Evolutionary conservation across 2,797 vertebrate species (phyloP).

Genomic region (Buceros bicornis): DNA sequence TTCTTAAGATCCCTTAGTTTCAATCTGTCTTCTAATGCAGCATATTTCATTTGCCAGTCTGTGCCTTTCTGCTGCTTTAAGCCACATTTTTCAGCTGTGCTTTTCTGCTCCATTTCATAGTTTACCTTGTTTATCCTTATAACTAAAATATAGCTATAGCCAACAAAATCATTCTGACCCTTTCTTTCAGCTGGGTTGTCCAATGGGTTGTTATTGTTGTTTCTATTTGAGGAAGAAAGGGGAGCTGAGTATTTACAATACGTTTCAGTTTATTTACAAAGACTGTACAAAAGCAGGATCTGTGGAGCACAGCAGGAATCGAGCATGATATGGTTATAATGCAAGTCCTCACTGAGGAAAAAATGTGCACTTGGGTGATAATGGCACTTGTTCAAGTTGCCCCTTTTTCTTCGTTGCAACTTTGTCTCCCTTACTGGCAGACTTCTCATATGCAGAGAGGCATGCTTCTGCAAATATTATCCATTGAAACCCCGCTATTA

Average conservation of each 20-base stretch:
- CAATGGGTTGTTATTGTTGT: not conserved
- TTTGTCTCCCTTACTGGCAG: not conserved
- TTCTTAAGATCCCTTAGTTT: not conserved
- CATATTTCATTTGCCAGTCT: not conserved
- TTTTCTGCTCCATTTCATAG: not conserved
- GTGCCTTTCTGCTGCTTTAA: not conserved
- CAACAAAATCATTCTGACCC: not conserved
- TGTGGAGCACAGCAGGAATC: not conserved
- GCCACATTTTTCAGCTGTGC: not conserved
- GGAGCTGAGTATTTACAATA: not conserved
- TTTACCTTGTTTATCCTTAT: not conserved
- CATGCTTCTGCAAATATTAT: not conserved
- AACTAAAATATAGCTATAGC: not conserved
- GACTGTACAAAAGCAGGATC: not conserved
- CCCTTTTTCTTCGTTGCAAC: not conserved
- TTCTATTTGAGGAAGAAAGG: not conserved
- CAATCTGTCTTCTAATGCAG: not conserved
- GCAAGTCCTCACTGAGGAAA: not conserved
- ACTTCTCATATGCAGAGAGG: not conserved
- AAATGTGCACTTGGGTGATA: not conserved
- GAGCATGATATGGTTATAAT: not conserved
- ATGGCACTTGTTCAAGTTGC: not conserved
- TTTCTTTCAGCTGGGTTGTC: not conserved
- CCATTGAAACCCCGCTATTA: not conserved
- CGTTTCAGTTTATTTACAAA: not conserved